These are phyloP conservation scores for Acyrthosiphon pisum DNA, from an alignment of 1,140 invertebrate genomes.

Conservation along the genomic window DNA sequence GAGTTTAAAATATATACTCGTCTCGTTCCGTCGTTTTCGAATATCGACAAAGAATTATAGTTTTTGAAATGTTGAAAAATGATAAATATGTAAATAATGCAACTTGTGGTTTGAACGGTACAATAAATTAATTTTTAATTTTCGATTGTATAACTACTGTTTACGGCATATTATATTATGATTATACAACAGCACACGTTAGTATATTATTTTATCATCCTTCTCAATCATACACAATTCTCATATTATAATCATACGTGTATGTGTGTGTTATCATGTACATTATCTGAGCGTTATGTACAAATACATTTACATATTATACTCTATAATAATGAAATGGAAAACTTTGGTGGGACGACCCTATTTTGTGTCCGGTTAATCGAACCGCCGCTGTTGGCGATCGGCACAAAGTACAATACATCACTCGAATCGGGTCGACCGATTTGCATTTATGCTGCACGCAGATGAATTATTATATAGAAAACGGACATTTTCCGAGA, in stretches of 20 bases:
- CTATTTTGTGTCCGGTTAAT: not conserved
- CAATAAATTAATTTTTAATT: not conserved
- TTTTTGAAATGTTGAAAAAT: not conserved
- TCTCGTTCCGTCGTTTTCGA: not conserved
- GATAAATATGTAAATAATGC: not conserved
- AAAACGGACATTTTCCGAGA: not conserved
- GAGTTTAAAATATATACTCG: not conserved
- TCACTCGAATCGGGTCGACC: slow-evolving; percentile 4
- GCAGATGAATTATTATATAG: not conserved
- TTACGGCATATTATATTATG: not conserved
- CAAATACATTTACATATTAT: too few relatives aligned
- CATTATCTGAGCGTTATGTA: too few relatives aligned
- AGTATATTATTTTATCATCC: not conserved
- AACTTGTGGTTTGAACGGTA: not conserved
- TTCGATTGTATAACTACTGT: not conserved
- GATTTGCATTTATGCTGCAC: not conserved
- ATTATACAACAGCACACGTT: not conserved
- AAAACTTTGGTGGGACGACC: too few relatives aligned
- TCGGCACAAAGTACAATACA: not conserved
- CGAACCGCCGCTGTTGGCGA: not conserved
- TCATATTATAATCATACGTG: too few relatives aligned
- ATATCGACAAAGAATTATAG: not conserved
- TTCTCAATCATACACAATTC: not conserved
- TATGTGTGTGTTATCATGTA: too few relatives aligned
- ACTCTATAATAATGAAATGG: too few relatives aligned